These are phyloP conservation scores for Cacoxenus indagator DNA, from an alignment of 2,888 invertebrate species.

Conservation along the genomic window DNA sequence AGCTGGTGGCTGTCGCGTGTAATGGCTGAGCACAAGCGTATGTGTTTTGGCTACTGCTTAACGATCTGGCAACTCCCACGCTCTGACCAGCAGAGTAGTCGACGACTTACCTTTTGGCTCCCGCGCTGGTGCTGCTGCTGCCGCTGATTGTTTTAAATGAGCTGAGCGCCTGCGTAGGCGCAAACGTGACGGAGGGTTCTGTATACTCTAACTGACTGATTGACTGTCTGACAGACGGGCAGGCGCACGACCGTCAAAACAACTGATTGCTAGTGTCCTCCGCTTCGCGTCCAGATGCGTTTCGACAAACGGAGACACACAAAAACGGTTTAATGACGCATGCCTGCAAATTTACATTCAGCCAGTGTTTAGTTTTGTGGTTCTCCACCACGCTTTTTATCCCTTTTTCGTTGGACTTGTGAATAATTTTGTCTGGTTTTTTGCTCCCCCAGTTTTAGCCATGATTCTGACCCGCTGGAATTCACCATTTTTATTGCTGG, in stretches of 20 bases:
- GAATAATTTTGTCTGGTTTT: neutral
- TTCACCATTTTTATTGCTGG: constrained; percentile 43
- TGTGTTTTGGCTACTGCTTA: constrained; percentile 45
- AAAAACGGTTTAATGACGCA: constrained; percentile 46
- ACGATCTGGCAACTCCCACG: constrained; percentile 32
- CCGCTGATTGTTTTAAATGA: constrained; percentile 45
- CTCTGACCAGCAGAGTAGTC: neutral
- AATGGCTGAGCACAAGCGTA: constrained; percentile 42
- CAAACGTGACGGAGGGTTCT: constrained; percentile 29
- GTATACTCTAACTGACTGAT: too few relatives aligned
- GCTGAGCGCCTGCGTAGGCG: constrained; percentile 49
- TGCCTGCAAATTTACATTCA: constrained; percentile 48
- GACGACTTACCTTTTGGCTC: neutral
- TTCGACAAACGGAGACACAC: neutral
- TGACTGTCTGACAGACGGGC: neutral
- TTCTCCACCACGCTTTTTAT: constrained; percentile 36
- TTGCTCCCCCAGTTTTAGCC: constrained; percentile 23
- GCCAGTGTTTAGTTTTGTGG: constrained; percentile 50
- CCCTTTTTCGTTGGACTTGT: neutral
- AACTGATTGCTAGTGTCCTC: too few relatives aligned
- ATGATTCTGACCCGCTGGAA: constrained; percentile 18
- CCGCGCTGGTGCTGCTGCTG: neutral
- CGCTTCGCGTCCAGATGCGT: too few relatives aligned
- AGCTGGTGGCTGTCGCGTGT: constrained; percentile 1
- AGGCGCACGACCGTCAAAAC: too few relatives aligned